phyloP scores from a whole-genome alignment of 2,797 vertebrate genomes.

The Falco naumanni region DNA sequence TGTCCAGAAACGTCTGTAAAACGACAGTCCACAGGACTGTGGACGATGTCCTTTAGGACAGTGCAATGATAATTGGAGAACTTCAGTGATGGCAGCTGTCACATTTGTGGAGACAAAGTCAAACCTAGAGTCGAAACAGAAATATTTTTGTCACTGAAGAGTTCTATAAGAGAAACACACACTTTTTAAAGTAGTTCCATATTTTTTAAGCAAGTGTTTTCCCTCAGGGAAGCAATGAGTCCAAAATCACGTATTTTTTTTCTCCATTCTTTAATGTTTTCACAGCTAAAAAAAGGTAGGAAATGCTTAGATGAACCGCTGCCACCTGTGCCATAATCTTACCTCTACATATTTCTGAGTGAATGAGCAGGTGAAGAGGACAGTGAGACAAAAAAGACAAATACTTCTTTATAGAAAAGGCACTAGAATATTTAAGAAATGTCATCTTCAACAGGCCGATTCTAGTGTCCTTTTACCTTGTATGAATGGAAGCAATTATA shows the following conservation, averaged over 20 bases:
- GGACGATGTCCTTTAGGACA: neutral
- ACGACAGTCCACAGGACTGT: neutral
- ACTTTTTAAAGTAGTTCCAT: neutral
- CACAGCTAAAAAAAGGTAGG: neutral
- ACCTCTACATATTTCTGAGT: neutral
- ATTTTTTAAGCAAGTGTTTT: neutral
- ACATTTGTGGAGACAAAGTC: neutral
- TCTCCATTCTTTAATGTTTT: neutral
- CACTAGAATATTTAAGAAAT: neutral
- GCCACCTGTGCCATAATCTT: neutral
- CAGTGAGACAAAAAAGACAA: neutral
- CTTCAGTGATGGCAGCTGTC: neutral
- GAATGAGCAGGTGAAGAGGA: neutral
- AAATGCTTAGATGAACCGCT: neutral
- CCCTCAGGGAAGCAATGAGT: neutral
- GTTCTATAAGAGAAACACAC: neutral
- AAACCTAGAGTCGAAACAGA: neutral
- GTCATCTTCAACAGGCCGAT: neutral
- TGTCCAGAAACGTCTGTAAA: neutral
- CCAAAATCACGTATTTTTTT: neutral
- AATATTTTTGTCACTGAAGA: neutral
- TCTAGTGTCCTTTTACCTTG: neutral
- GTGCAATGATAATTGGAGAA: accelerated
- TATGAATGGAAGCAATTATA: neutral
- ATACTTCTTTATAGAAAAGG: neutral